Evolutionary conservation across 2,797 vertebrate genomes (phyloP).

Genomic region (Champsocephalus esox): DNA sequence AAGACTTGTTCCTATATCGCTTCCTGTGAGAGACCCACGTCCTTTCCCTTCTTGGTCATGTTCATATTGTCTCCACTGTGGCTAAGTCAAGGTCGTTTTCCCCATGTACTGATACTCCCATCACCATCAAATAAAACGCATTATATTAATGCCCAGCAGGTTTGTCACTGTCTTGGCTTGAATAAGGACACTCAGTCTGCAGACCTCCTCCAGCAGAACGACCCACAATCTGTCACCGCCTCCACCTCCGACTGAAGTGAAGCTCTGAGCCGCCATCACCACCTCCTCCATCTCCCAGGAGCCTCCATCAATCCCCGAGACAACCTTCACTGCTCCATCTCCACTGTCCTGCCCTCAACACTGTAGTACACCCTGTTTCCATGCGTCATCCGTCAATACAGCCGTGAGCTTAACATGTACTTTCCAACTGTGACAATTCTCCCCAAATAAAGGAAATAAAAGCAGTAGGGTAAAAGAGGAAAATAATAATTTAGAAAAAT

Average conservation of each 20-base stretch:
- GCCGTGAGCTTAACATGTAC: not conserved
- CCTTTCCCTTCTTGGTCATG: constrained; percentile 4
- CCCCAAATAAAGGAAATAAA: not conserved
- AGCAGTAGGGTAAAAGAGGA: not conserved
- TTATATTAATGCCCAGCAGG: constrained; percentile 50
- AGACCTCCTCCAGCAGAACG: constrained; percentile 59
- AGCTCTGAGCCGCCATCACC: constrained; percentile 25
- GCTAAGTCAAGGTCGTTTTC: constrained; percentile 20
- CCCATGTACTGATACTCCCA: constrained; percentile 1
- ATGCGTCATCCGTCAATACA: not conserved
- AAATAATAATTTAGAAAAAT: too few relatives aligned
- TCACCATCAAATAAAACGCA: constrained; percentile 31
- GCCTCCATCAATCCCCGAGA: constrained; percentile 32
- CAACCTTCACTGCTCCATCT: constrained; percentile 26
- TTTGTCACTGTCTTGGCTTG: constrained; percentile 65
- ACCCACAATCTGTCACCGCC: constrained; percentile 75
- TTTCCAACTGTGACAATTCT: not conserved
- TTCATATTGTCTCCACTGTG: constrained; percentile 5
- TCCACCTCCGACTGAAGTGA: constrained; percentile 36
- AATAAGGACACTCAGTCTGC: constrained; percentile 41
- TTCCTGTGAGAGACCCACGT: not conserved
- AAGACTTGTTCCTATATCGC: too few relatives aligned
- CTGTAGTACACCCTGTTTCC: not conserved
- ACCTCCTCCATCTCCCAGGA: constrained; percentile 29
- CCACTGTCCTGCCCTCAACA: not conserved